A percentile compares a stretch with the other conserved stretches of the same genome.
phyloP scores from a whole-genome alignment of 2,888 invertebrate species.

The Tinea pellionella region DNA sequence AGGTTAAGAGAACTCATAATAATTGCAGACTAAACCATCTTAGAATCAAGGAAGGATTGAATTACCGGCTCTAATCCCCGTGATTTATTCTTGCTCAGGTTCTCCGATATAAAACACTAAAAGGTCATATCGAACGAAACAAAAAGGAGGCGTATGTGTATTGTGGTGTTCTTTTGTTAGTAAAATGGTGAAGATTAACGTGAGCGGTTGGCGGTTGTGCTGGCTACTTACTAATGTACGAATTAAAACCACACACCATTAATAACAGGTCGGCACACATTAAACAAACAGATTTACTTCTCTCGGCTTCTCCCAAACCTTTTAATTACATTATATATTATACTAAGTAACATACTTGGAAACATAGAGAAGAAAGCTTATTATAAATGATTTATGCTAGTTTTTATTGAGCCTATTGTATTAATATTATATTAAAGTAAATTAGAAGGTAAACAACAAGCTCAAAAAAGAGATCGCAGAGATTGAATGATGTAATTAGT shows the following conservation, averaged over 20 bases:
- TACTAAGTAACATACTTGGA: no score
- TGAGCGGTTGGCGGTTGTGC: conserved; percentile 22
- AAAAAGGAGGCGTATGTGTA: not conserved
- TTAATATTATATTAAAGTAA: no score
- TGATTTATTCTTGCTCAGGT: not conserved
- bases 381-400: no score
- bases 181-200: conserved; percentile 46
- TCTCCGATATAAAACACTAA: conserved; percentile 5
- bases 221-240: conserved; percentile 31
- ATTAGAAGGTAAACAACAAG: no score
- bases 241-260: conserved; percentile 26
- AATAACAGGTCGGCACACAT: conserved; percentile 20
- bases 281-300: conserved; percentile 12
- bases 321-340: not conserved
- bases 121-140: not conserved
- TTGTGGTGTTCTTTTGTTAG: conserved; percentile 31
- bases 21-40: no score
- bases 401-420: no score
- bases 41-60: no score
- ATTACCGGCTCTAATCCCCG: no score
- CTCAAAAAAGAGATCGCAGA: no score
- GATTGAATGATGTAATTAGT: no score
- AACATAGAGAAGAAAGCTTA: no score
- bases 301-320: not conserved
- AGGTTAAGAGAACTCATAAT: no score